Evolutionary conservation across 1,140 invertebrate genomes (phyloP).

Genomic region (Zaprionus camerounensis): DNA sequence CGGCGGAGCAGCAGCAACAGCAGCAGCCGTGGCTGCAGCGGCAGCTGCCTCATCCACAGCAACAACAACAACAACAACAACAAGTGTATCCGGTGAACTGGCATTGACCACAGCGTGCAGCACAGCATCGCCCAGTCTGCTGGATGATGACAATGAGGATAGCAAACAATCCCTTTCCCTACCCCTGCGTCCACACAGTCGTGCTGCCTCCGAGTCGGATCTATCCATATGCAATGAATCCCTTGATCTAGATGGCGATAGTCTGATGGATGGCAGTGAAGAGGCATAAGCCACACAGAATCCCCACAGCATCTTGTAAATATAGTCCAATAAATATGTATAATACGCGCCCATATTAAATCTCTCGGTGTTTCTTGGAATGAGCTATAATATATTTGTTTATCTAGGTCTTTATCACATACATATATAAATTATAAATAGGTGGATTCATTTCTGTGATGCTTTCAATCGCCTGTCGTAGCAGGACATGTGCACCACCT

Average conservation of each 20-base stretch:
- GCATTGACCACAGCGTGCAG: slow-evolving; percentile 34
- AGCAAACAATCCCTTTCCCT: slow-evolving; percentile 70
- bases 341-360: slow-evolving; percentile 11
- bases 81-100: slow-evolving; percentile 28
- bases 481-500: slow-evolving; percentile 96
- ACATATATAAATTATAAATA: slow-evolving; percentile 14
- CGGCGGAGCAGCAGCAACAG: slow-evolving; percentile 26
- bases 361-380: not conserved
- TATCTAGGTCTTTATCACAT: slow-evolving; percentile 36
- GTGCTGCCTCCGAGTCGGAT: slow-evolving; percentile 74
- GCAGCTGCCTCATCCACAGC: slow-evolving; percentile 8
- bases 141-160: slow-evolving; percentile 77
- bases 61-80: slow-evolving; percentile 7
- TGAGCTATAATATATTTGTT: not conserved
- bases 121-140: slow-evolving; percentile 52
- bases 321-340: slow-evolving; percentile 71
- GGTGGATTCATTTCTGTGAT: slow-evolving; percentile 36
- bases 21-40: slow-evolving; percentile 5
- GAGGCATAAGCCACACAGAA: slow-evolving; percentile 57
- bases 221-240: slow-evolving; percentile 83
- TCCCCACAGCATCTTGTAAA: slow-evolving; percentile 53
- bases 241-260: slow-evolving; percentile 70
- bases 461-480: slow-evolving; percentile 75
- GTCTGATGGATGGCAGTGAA: slow-evolving; percentile 76
- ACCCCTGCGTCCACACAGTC: slow-evolving; percentile 57